These are phyloP conservation scores for Neosalanx taihuensis DNA, from an alignment of 2,797 vertebrate genomes.

Conservation along the genomic window DNA sequence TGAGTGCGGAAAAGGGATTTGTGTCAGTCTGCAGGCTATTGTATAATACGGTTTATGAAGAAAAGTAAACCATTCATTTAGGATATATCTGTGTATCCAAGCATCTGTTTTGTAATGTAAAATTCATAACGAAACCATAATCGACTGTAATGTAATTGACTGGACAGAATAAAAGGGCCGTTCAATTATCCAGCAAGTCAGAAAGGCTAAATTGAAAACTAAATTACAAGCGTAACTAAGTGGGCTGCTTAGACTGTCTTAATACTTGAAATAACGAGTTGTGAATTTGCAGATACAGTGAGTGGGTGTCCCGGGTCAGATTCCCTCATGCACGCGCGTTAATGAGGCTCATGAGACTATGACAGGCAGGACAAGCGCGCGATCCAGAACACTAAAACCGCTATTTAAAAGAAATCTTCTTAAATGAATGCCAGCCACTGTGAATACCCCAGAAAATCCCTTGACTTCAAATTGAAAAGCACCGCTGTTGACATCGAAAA, in stretches of 20 bases:
- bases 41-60: background rate
- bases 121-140: conserved; percentile 18
- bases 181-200: too few relatives aligned
- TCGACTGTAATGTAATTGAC: conserved; percentile 12
- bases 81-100: background rate
- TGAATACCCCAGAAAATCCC: background rate
- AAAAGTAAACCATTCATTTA: background rate
- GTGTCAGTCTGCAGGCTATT: too few relatives aligned
- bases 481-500: too few relatives aligned
- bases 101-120: background rate
- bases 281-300: background rate
- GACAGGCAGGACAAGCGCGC: background rate
- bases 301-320: background rate
- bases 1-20: too few relatives aligned
- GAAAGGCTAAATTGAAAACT: background rate
- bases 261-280: background rate
- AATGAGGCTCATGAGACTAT: conserved; percentile 47
- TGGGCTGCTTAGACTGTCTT: background rate
- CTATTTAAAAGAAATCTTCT: background rate
- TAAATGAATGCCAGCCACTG: background rate
- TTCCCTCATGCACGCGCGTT: background rate
- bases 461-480: too few relatives aligned
- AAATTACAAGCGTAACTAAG: background rate
- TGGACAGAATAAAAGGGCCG: too few relatives aligned
- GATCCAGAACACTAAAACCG: background rate